A percentile compares a stretch with the other conserved stretches of the same genome.
Evolutionary conservation across 2,113 vertebrate genomes (phyloP).

Genomic region (Osmerus mordax): DNA sequence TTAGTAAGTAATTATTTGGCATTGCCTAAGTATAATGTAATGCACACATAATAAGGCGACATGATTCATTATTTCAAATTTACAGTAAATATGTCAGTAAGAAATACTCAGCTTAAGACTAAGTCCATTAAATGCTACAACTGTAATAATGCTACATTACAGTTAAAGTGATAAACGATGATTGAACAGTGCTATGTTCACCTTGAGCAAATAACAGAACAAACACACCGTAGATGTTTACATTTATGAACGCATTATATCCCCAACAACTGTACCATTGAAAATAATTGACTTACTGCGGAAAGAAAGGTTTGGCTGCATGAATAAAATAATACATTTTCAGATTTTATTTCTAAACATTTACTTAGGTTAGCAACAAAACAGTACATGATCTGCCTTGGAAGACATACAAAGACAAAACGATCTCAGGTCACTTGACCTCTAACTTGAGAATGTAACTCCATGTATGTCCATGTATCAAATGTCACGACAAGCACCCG

Average conservation of each 20-base stretch:
- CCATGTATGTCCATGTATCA: slow-evolving; percentile 38
- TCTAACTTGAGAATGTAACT: slow-evolving; percentile 47
- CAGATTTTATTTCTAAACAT: slow-evolving; percentile 51
- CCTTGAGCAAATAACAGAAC: slow-evolving; percentile 12
- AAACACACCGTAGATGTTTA: slow-evolving; percentile 34
- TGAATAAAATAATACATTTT: slow-evolving; percentile 27
- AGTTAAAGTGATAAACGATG: slow-evolving; percentile 52
- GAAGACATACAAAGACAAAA: slow-evolving; percentile 69
- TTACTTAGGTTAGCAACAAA: slow-evolving; percentile 53
- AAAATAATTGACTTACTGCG: slow-evolving; percentile 35
- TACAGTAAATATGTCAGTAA: slow-evolving; percentile 54
- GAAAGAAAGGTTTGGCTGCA: slow-evolving; percentile 46
- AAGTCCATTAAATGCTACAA: slow-evolving; percentile 72
- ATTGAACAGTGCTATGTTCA: slow-evolving; percentile 45
- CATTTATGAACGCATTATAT: slow-evolving; percentile 34
- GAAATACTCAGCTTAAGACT: slow-evolving; percentile 48
- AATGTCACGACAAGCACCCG: slow-evolving; percentile 54
- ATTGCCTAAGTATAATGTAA: slow-evolving; percentile 62
- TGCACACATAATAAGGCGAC: slow-evolving; percentile 63
- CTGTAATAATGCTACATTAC: slow-evolving; percentile 76
- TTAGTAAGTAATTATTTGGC: slow-evolving; percentile 63
- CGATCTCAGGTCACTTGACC: slow-evolving; percentile 54
- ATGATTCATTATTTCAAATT: slow-evolving; percentile 52
- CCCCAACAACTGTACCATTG: slow-evolving; percentile 46
- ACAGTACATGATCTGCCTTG: slow-evolving; percentile 52